phyloP scores from a whole-genome alignment of 2,797 vertebrate genomes.

The Acanthiza pusilla region DNA sequence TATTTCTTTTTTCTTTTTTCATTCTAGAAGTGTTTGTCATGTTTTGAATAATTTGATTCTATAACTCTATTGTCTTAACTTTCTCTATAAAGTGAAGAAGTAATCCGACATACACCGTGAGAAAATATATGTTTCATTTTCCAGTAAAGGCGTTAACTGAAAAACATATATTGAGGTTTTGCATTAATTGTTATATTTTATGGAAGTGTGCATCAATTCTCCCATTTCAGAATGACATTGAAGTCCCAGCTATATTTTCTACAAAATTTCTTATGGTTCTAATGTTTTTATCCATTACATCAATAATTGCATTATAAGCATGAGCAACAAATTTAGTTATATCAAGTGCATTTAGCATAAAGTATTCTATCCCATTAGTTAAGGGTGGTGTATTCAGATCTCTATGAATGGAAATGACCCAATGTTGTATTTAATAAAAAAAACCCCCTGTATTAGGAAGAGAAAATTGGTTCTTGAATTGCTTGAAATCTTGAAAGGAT shows the following conservation, averaged over 20 bases:
- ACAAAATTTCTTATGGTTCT: not conserved
- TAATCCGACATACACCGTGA: not conserved
- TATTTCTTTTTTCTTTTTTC: not conserved
- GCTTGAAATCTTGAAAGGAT: conserved; percentile 32
- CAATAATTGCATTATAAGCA: conserved; percentile 3
- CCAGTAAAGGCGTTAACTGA: not conserved
- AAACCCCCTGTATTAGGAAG: not conserved
- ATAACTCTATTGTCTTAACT: not conserved
- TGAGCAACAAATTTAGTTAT: conserved; percentile 7
- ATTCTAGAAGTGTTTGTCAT: not conserved
- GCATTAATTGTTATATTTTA: not conserved
- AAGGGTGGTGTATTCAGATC: not conserved
- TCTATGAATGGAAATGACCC: conserved; percentile 15
- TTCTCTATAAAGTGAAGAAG: not conserved
- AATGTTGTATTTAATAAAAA: not conserved
- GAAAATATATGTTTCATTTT: not conserved
- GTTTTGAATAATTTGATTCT: not conserved
- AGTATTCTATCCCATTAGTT: conserved; percentile 3
- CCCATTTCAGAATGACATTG: not conserved
- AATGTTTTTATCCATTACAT: not conserved
- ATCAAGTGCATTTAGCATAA: not conserved
- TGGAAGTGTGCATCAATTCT: not conserved
- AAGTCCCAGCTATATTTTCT: not conserved
- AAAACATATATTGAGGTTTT: not conserved
- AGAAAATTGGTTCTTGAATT: conserved; percentile 19